Evolutionary conservation across 2,888 invertebrate genomes (phyloP), one percentile per base, ranked within the genome.

Genomic region (Lithophane ornitopus): DNA sequence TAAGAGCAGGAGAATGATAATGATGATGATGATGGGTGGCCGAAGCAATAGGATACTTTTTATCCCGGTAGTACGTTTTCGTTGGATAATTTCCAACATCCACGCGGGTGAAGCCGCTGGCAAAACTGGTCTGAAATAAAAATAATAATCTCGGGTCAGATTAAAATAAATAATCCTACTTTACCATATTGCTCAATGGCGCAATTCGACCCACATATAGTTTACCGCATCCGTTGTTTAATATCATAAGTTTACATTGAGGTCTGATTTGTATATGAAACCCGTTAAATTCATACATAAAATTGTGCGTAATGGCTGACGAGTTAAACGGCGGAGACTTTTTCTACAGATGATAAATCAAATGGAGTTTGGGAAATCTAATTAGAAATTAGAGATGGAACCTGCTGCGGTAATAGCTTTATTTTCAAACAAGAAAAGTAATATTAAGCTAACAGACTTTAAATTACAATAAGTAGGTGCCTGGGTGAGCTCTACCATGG

Each of bases 151-250:
- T 22, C n/a, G 11, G 1, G 7, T 49, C 16, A 49, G 28, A 58
- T 66, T 70, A 59, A 75, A 70, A 63, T 74, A 82, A 85, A 85
- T 70, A 65, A 46, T 34, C 58, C 14, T 70, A 71, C 46, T 79
- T 54, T 22, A 28, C 41, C 44, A 28, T 54, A 58, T 84, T 84
- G 41, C 80, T 22, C 58, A 67, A 65, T 41, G 52, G 52, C 81
- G 67, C 63, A 59, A 75, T 74, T 85, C 39, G 58, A 44, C 28
- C 74, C n/a, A 74, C 46, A 74, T 85, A 61, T 70, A 85, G 63
- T 81, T 74, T 39, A 83, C 86, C 84, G 58, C 84, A 86, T 84
- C 84, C 84, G 84, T 76, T 86, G 80, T 83, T 83, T 65, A 74
- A 67, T 80, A 71, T 72, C 69, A 34, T 44, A 65, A 70, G 76